phyloP scores from a whole-genome alignment of 2,888 invertebrate genomes.

The Apantesis nais region DNA sequence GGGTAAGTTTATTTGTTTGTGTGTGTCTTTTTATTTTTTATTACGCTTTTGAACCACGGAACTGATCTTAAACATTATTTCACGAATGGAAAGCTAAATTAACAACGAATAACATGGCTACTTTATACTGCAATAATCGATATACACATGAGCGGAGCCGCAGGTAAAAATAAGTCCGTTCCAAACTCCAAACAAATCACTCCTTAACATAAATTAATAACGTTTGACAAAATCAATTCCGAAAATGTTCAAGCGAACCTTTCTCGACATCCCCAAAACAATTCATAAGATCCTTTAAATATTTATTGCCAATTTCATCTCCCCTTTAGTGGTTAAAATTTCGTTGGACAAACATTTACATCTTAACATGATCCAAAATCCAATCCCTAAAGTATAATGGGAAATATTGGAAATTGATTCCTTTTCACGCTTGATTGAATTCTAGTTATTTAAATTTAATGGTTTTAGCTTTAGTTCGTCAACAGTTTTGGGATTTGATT shows the following conservation, averaged over 20 bases:
- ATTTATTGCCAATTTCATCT: constrained; percentile 22
- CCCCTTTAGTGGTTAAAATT: constrained; percentile 12
- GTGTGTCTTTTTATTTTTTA: too few relatives aligned
- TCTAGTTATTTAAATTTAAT: constrained; percentile 32
- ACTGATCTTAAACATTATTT: too few relatives aligned
- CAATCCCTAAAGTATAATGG: constrained; percentile 29
- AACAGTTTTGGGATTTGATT: constrained; percentile 25
- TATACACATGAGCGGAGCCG: too few relatives aligned
- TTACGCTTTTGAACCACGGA: too few relatives aligned
- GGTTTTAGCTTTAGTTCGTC: constrained; percentile 30
- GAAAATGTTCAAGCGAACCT: not conserved
- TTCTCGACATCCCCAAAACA: not conserved
- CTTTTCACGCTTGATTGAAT: constrained; percentile 36
- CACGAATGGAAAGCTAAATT: too few relatives aligned
- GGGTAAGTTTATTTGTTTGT: too few relatives aligned
- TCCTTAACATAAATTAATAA: not conserved
- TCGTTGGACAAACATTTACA: constrained; percentile 1
- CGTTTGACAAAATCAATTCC: not conserved
- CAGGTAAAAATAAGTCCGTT: not conserved
- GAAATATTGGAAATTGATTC: constrained; percentile 40
- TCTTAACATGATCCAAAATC: constrained; percentile 13
- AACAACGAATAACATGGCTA: too few relatives aligned
- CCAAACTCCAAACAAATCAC: not conserved
- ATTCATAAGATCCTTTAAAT: constrained; percentile 17
- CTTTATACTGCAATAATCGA: too few relatives aligned